A percentile compares a stretch with the other conserved stretches of the same genome.
Evolutionary conservation across 2,888 invertebrate genomes (phyloP).

Genomic region (Shargacucullia verbasci): DNA sequence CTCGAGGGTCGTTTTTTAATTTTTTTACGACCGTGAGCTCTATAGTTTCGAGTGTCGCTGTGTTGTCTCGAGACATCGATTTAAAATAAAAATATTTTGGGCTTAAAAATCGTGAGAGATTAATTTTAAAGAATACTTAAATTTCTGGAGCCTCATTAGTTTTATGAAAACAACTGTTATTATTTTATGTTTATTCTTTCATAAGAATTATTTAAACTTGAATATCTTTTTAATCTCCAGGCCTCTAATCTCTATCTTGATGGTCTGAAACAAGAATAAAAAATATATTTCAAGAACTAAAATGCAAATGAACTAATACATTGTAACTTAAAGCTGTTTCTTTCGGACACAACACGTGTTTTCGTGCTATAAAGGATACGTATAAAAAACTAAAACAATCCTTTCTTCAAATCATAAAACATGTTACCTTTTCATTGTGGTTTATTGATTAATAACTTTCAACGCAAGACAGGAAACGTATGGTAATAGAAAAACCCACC

Average conservation of each 20-base stretch:
- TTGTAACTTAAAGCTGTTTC: constrained; percentile 2
- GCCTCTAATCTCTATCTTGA: too few relatives aligned
- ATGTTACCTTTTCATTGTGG: constrained; percentile 65
- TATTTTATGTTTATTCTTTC: too few relatives aligned
- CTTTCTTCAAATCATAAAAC: constrained; percentile 58
- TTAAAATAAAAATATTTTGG: constrained; percentile 47
- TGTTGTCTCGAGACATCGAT: constrained; percentile 53
- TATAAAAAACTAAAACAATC: constrained; percentile 39
- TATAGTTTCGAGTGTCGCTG: constrained; percentile 67
- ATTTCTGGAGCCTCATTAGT: too few relatives aligned
- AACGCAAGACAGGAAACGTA: constrained; percentile 76
- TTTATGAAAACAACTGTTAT: too few relatives aligned
- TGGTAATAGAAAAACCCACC: constrained; percentile 77
- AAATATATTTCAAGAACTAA: too few relatives aligned
- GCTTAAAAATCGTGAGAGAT: constrained; percentile 11
- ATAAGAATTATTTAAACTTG: too few relatives aligned
- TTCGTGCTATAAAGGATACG: constrained; percentile 29
- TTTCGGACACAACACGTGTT: constrained; percentile 26
- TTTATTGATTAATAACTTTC: constrained; percentile 78
- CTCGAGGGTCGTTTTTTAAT: constrained; percentile 75
- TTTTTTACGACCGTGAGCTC: constrained; percentile 61
- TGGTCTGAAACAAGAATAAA: too few relatives aligned
- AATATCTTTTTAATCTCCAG: too few relatives aligned
- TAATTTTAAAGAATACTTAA: too few relatives aligned
- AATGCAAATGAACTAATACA: constrained; percentile 2